These are phyloP conservation scores for Clitarchus hookeri DNA, from an alignment of 2,888 invertebrate genomes.

Conservation along the genomic window DNA sequence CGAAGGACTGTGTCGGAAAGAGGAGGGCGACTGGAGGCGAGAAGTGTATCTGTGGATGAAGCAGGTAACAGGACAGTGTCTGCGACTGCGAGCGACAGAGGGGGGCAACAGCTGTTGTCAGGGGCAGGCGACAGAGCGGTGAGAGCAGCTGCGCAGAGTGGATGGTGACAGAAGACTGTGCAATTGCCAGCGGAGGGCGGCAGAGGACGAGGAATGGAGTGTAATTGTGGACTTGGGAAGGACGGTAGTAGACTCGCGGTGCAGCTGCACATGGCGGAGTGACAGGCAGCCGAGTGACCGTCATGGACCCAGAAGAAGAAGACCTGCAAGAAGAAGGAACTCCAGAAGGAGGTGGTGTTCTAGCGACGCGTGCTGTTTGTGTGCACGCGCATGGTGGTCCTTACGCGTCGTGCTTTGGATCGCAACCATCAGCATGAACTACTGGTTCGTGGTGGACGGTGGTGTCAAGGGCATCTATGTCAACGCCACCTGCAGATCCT, in stretches of 20 bases:
- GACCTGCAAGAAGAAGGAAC: slow-evolving; percentile 34
- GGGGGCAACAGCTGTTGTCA: too few species aligned
- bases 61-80: too few species aligned
- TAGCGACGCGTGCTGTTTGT: slow-evolving; percentile 74
- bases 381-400: slow-evolving; percentile 68
- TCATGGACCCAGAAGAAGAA: slow-evolving; percentile 27
- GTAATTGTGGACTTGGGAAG: too few species aligned
- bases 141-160: not conserved
- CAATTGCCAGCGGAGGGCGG: too few species aligned
- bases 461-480: slow-evolving; percentile 57
- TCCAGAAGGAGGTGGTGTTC: slow-evolving; percentile 63
- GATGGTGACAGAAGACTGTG: not conserved
- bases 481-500: slow-evolving; percentile 61
- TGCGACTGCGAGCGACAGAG: not conserved
- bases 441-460: slow-evolving; percentile 66
- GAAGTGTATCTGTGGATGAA: too few species aligned
- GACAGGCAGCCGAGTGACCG: not conserved
- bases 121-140: too few species aligned
- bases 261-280: not conserved
- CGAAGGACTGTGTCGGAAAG: too few species aligned
- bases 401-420: slow-evolving; percentile 73
- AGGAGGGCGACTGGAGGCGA: too few species aligned
- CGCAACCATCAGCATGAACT: slow-evolving; percentile 72
- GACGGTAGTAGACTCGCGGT: not conserved
- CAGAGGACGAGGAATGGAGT: too few species aligned